Base-by-base conservation (phyloP, 2,888 invertebrate genomes). In the Hipparchia semele region DNA sequence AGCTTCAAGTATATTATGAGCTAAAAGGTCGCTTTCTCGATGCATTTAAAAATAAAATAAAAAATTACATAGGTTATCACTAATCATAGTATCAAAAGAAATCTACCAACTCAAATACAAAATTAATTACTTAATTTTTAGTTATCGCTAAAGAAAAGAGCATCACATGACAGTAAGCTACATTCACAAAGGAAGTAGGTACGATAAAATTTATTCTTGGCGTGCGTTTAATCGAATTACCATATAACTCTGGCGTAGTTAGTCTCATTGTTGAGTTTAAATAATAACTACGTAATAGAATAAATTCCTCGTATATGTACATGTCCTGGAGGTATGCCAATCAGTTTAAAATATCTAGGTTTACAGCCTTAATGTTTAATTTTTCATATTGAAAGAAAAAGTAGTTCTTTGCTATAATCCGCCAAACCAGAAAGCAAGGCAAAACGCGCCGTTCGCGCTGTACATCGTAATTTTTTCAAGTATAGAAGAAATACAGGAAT, bases 321-420 rank as follows among this genome's bases (percentile, higher is more conserved):
- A 49, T 71, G 65, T 62, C 23, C 77, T 84, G 84, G 84, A 83
- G 72, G 69, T 73, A 69, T 80, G 86, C 85, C 86, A 87, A 82
- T 80, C 53, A 61, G 65, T 53, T 23, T 49, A 49, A 9, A n/a
- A 13, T 4, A n/a, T 13, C 9, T 49, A 46, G 9, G 45, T 49
- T 46, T 49, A 45, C 9, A n/a, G 45, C 45, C 45, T 45, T n/a
- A 45, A 62, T 46, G 62, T 62, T 62, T 46, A 49, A 62, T 13
- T 62, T 13, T n/a, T 23, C 23, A 23, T 23, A 23, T 23, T 23
- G 1, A 23, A 23, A 23, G 23, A 23, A 23, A 23, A 23, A 23
- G 23, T 23, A 23, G 23, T 23, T 23, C 23, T 23, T 23, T 23
- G 23, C 23, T 23, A 23, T 23, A 23, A 23, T 23, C 23, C 23